Evolutionary conservation across 1,140 invertebrate genomes (phyloP).

Genomic region (Pomacea maculata): DNA sequence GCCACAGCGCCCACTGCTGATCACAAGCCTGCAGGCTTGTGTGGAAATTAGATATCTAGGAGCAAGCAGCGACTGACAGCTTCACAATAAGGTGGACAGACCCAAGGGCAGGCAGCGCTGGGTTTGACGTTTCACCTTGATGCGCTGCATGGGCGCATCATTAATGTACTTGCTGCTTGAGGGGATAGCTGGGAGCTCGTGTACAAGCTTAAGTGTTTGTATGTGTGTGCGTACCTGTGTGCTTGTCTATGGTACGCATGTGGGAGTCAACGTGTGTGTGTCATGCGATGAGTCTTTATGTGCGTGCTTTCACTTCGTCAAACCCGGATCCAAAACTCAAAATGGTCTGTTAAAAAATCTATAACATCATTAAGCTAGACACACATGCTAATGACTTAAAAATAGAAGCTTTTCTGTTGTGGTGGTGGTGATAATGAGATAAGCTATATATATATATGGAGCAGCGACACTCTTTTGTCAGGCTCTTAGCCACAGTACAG

Average conservation of each 20-base stretch:
- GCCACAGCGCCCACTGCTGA: too few relatives aligned
- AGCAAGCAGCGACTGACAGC: background rate
- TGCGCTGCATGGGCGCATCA: background rate
- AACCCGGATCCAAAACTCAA: too few relatives aligned
- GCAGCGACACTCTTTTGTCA: background rate
- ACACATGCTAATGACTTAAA: background rate
- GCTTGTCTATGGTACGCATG: background rate
- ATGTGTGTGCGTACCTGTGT: background rate
- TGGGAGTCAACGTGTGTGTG: slow-evolving; percentile 6
- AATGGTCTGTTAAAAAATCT: background rate
- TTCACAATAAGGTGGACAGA: background rate
- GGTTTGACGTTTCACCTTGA: background rate
- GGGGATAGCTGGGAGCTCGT: background rate
- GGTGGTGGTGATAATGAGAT: background rate
- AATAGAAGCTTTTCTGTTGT: background rate
- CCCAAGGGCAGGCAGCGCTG: background rate
- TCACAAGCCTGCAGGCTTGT: background rate
- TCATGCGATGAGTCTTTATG: background rate
- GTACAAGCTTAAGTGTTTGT: background rate
- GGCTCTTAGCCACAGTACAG: background rate
- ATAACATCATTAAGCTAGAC: too few relatives aligned
- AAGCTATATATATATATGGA: background rate
- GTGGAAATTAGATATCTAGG: slow-evolving; percentile 2
- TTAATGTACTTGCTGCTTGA: background rate
- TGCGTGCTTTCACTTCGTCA: background rate